Base-by-base conservation (phyloP, 2,888 invertebrate genomes). In the Lithophane semibrunnea region DNA sequence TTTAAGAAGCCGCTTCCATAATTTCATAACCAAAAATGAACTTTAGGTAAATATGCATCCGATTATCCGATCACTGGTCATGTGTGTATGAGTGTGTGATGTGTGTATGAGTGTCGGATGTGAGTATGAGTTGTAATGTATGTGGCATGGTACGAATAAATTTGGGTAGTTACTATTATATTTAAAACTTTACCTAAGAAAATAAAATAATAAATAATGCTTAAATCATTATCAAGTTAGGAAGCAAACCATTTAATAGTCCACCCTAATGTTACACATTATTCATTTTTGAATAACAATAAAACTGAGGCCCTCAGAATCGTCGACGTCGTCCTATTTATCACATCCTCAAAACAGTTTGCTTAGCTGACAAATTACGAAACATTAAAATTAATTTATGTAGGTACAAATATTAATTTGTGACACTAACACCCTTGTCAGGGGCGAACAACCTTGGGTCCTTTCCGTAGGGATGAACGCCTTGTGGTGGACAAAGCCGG, bases 401-500 rank as follows among this genome's bases (percentile, higher is more conserved):
- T 88, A 87, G 86, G 87, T 83, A 87, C 87, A 89, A 90, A 91
- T 90, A 91, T 90, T 92, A 92, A 92, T 92, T 91, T 90, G 88
- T 88, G 87, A 90, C 86, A 88, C 86, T 90, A 89, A 89, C 89
- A 92, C 92, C 93, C 92, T 91, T 90, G 92, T 93, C 93, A 92
- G 89, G 87, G 88, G 86, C 90, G 90, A 75, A 79, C 88, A 86
- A 86, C 85, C 86, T 86, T 87, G 86, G 82, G 82, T 82, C 90
- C 89, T 88, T 90, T 89, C 85, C 89, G 86, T 80, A 80, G 85
- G 89, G 90, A 90, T 90, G 91, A 89, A 86, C 90, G 89, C 90
- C 91, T 91, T 90, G 90, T 88, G 89, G 90, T 91, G 93, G 93
- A 94, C 94, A 94, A 94, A 92, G 93, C 91, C 89, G 82, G 85